phyloP scores from a whole-genome alignment of 2,797 vertebrate genomes.

The Chromis chromis region DNA sequence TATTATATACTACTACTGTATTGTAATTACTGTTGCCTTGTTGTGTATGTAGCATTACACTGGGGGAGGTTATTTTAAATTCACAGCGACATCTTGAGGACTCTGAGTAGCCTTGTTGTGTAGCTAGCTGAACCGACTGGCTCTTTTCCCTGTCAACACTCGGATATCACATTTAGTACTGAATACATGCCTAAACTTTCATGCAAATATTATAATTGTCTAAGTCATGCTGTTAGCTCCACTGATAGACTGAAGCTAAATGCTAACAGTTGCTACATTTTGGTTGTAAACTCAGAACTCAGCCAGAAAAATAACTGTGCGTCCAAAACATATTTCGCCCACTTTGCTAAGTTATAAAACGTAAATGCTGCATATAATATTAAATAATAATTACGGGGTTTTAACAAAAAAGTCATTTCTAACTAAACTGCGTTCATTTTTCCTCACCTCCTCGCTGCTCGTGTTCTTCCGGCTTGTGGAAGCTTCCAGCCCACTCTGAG shows the following conservation, averaged over 20 bases:
- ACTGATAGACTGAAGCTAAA: background rate
- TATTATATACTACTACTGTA: background rate
- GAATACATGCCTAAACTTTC: background rate
- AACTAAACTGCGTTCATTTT: constrained; percentile 46
- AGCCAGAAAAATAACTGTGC: background rate
- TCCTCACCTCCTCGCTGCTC: constrained; percentile 71
- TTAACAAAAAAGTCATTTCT: background rate
- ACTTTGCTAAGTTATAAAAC: background rate
- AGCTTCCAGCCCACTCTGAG: constrained; percentile 64
- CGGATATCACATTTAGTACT: background rate
- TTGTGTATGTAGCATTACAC: background rate
- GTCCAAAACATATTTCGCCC: background rate
- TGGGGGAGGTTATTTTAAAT: no score
- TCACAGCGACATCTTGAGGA: constrained; percentile 56
- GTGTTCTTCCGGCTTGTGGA: constrained; percentile 66
- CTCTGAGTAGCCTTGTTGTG: background rate
- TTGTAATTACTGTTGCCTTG: background rate
- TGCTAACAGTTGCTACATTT: background rate
- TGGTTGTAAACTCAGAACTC: background rate
- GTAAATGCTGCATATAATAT: rapidly evolving
- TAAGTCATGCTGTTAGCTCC: background rate
- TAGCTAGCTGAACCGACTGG: background rate
- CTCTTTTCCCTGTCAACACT: background rate
- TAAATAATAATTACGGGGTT: rapidly evolving
- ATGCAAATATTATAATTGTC: background rate